Evolutionary conservation across 1,140 invertebrate genomes (phyloP).

Genomic region (Leptestheria dahalacensis): DNA sequence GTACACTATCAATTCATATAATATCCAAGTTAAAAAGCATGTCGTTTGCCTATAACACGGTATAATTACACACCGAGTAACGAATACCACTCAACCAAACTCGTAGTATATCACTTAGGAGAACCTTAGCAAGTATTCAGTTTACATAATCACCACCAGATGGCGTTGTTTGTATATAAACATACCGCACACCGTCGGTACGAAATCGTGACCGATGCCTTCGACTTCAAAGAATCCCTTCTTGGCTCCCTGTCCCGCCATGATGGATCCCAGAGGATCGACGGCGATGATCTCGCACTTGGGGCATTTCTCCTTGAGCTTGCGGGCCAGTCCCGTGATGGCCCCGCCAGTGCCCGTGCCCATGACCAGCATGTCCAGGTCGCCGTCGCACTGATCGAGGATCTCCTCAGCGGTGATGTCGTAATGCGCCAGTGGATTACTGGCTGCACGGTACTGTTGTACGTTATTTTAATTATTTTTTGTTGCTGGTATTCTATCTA

Average conservation of each 20-base stretch:
- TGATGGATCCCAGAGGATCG: slow-evolving; percentile 42
- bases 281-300: slow-evolving; percentile 34
- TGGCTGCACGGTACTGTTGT: slow-evolving; percentile 19
- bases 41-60: too few relatives aligned
- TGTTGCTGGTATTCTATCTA: too few relatives aligned
- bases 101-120: too few relatives aligned
- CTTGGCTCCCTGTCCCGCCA: slow-evolving; percentile 37
- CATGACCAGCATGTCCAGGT: slow-evolving; percentile 23
- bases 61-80: too few relatives aligned
- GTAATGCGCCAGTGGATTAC: slow-evolving; percentile 21
- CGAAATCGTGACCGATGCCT: slow-evolving; percentile 47
- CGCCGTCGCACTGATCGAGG: slow-evolving; percentile 21
- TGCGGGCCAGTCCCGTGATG: slow-evolving; percentile 22
- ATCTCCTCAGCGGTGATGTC: slow-evolving; percentile 22
- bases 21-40: too few relatives aligned
- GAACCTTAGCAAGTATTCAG: too few relatives aligned
- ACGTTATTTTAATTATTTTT: slow-evolving; percentile 3
- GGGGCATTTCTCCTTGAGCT: slow-evolving; percentile 21
- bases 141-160: neutral
- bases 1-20: too few relatives aligned
- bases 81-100: too few relatives aligned
- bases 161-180: neutral
- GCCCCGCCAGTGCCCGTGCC: slow-evolving; percentile 22
- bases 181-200: slow-evolving; percentile 39
- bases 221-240: slow-evolving; percentile 44